Conservation (phyloP, 1,140 invertebrate species). For the Trissolcus basalis region DNA sequence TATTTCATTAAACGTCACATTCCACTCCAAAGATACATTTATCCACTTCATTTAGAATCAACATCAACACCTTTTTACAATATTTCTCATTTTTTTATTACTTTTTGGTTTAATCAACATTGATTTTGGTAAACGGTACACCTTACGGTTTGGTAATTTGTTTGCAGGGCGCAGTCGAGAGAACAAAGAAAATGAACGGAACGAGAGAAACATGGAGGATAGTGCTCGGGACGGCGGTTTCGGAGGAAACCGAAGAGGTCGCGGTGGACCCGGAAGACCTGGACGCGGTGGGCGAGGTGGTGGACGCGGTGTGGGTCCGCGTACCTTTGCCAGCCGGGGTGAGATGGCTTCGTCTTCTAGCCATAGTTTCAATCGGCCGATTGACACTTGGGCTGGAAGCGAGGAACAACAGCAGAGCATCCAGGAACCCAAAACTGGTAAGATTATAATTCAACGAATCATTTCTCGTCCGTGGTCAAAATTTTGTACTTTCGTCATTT, state of each 20-base stretch:
- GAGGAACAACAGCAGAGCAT: conserved; percentile 72
- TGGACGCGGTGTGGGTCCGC: conserved; percentile 78
- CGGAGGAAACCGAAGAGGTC: conserved; percentile 75
- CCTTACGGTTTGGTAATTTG: background rate
- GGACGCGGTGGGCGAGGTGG: conserved; percentile 77
- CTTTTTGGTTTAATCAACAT: too few species aligned
- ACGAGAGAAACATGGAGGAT: conserved; percentile 76
- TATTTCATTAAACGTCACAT: too few species aligned
- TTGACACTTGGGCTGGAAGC: conserved; percentile 75
- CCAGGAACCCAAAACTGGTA: conserved; percentile 73
- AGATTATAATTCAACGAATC: background rate
- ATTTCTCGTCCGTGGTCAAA: too few species aligned
- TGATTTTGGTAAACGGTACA: background rate
- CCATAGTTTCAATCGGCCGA: conserved; percentile 73
- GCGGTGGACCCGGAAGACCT: conserved; percentile 77
- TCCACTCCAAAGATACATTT: too few species aligned
- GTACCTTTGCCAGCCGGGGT: conserved; percentile 76
- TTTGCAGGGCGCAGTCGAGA: conserved; percentile 77
- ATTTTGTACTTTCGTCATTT: too few species aligned
- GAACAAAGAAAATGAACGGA: conserved; percentile 79
- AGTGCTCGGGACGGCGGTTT: conserved; percentile 70
- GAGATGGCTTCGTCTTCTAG: conserved; percentile 63
- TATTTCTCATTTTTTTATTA: too few species aligned
- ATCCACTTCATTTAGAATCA: too few species aligned
- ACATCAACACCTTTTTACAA: too few species aligned